Base-by-base conservation (phyloP, 2,113 vertebrate species). In the Grammatotria lemairii region DNA sequence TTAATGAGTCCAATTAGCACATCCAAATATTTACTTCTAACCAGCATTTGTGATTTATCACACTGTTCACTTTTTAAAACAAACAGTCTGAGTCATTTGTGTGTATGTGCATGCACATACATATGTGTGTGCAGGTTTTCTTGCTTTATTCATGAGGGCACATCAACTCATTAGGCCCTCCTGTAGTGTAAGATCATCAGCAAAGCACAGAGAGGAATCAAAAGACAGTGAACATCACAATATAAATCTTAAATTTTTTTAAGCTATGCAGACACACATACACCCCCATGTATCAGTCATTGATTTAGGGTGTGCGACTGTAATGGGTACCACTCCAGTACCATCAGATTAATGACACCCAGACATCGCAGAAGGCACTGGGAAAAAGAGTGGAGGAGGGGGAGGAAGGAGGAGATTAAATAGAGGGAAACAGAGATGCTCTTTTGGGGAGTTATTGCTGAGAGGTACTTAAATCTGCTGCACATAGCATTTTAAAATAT, bases 1-100 rank as follows among this genome's bases (percentile, higher is more conserved):
- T 94, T 96, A 96, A 96, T 94, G 94, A 95, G 94, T 92, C 94
- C 93, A 95, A 96, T 97, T 96, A 96, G 94, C 92, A 88, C 92
- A 93, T 94, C 94, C 94, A 96, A 96, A 96, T 96, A 96, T 96
- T 96, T 96, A 95, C 93, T 87, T 87, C 87, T 90, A 93, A 91
- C 86, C 78, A 90, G 85, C 92, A 89, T 94, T 92, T 93, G 90
- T 94, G 94, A 95, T 97, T 95, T 92, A 96, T 96, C 89, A 85
- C 87, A 89, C 88, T 83, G 85, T 87, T 95, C 87, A n/a, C 89
- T 75, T 84, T 94, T 92, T 94, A 85, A 94, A 94, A 91, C 91
- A 93, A 92, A 93, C 89, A 88, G 47, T 89, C 81, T 81, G 55
- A 84, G 85, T 86, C 55, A 68, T 87, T 55, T 86, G 45, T 91